Evolutionary conservation across 2,797 vertebrate genomes (phyloP), one percentile per base, ranked within the genome.

Genomic region (Carapus acus): DNA sequence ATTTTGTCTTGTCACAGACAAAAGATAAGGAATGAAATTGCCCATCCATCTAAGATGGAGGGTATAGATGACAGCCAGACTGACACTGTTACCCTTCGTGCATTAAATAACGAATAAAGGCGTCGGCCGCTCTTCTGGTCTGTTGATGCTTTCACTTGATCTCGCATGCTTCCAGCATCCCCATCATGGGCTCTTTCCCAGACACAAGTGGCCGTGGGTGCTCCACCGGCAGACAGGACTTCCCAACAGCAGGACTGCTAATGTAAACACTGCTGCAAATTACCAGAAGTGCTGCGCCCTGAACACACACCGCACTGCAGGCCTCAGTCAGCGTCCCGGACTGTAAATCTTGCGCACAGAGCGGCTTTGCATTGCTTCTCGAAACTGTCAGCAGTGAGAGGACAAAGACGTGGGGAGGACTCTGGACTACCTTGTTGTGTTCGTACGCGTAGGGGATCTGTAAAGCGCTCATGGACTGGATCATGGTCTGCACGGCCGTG

Each of bases 401-500:
- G 19, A 49, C 22, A 27, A 34, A 50, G 42, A 43, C 21, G 37
- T 29, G n/a, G 7, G 11, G 8, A 19, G 16, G 0, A 1, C 40
- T 76, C 4, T 11, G 48, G 27, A 40, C 6, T 85, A 97, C 94
- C 93, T 94, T 89, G 77, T 94, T 98, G 75, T 90, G 74, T 53
- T 93, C 90, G 44, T 87, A 88, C 77, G 90, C 92, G 88, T 95
- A 98, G 16, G 90, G 89, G 75, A 98, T 97, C 81, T 92, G 91
- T 61, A 98, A 87, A 0, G 90, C 85, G 54, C 85, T 90, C 94
- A 94, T 97, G 58, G 94, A 94, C 71, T 88, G 91, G 81, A 95
- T 91, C 94, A 97, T 97, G 67, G 94, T 85, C 84, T 97, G 94
- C 90, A 94, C 87, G 71, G 95, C 91, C 8, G 93, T 97, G 85